Conservation (phyloP, 2,888 invertebrate genomes). For the Eristalinus sepulchralis region DNA sequence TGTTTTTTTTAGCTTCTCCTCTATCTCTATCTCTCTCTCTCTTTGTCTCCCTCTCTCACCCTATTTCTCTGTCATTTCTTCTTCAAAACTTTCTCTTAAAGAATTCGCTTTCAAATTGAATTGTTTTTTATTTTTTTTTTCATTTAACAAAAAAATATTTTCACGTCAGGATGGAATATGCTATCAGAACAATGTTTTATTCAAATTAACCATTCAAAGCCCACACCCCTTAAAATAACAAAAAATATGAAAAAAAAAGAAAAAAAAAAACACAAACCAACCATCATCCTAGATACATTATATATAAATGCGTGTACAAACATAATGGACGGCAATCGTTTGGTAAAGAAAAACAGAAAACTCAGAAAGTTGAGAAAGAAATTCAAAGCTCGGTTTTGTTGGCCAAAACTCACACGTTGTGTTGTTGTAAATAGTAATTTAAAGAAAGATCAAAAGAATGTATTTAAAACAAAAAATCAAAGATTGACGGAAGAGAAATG, state of each 20-base stretch:
- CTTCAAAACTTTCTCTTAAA: constrained; percentile 1
- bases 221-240: constrained; percentile 15
- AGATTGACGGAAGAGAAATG: constrained; percentile 65
- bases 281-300: constrained; percentile 78
- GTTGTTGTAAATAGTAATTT: constrained; percentile 41
- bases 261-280: constrained; percentile 56
- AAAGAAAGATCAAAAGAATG: background rate
- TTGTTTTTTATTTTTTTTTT: constrained; percentile 36
- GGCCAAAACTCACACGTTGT: constrained; percentile 15
- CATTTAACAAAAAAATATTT: constrained; percentile 55
- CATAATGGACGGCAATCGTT: constrained; percentile 67
- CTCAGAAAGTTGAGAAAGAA: background rate
- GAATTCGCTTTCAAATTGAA: constrained; percentile 12
- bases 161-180: constrained; percentile 42
- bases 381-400: constrained; percentile 12
- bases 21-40: background rate
- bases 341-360: constrained; percentile 38
- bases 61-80: constrained; percentile 20
- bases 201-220: constrained; percentile 50
- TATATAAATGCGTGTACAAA: constrained; percentile 80
- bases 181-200: constrained; percentile 17
- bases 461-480: constrained; percentile 31
- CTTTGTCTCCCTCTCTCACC: background rate
- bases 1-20: constrained; percentile 27
- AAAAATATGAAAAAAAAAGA: constrained; percentile 9